Conservation (phyloP, 2,113 vertebrate genomes). For the Nibea albiflora region DNA sequence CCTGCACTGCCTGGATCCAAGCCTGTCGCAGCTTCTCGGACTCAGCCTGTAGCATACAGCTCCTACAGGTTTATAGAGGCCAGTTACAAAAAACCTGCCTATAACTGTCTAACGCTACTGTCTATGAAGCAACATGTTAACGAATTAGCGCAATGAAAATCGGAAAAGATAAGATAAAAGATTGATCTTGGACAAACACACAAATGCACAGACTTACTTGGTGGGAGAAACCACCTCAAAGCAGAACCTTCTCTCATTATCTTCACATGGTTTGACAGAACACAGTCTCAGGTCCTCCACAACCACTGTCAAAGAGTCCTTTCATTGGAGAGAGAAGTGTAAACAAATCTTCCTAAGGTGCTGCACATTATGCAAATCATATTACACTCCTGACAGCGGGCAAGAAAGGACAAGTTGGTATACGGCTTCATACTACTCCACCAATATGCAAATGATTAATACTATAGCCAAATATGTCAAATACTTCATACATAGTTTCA, state of each 20-base stretch:
- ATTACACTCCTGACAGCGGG: background rate
- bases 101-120: background rate
- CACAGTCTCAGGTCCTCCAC: slow-evolving; percentile 96
- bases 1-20: slow-evolving; percentile 98
- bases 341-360: background rate
- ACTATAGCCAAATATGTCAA: too few species aligned
- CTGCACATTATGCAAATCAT: background rate
- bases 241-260: slow-evolving; percentile 96
- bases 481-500: too few species aligned
- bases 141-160: background rate
- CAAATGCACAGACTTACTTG: slow-evolving; percentile 86
- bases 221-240: slow-evolving; percentile 99
- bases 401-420: background rate
- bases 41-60: slow-evolving; percentile 98
- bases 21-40: slow-evolving; percentile 96
- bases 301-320: slow-evolving; percentile 97
- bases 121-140: background rate
- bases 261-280: slow-evolving; percentile 97
- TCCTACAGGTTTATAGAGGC: slow-evolving; percentile 81
- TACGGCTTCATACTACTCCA: background rate
- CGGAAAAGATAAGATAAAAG: background rate
- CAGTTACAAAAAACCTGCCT: background rate
- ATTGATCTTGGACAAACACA: background rate
- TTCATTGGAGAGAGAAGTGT: slow-evolving; percentile 7
- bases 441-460: background rate